Evolutionary conservation across 2,888 invertebrate species (phyloP).

Genomic region (Coremacera marginata): DNA sequence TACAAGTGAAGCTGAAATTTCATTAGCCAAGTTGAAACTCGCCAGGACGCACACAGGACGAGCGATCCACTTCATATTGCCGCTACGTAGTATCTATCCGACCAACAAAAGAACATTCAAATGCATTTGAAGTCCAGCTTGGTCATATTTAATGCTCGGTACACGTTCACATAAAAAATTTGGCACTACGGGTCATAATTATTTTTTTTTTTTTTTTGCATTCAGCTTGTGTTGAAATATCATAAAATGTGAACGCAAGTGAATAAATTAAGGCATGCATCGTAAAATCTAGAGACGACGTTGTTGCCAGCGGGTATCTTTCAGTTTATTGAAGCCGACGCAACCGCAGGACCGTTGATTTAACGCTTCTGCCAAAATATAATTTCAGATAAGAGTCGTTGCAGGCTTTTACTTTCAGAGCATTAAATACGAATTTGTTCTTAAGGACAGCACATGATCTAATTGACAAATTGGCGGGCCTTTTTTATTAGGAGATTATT

Average conservation of each 20-base stretch:
- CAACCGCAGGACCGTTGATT: no score
- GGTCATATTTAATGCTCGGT: background rate
- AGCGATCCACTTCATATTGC: no score
- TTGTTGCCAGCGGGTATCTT: no score
- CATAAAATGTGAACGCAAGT: slow-evolving; percentile 13
- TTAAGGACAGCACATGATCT: no score
- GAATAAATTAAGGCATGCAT: slow-evolving; percentile 21
- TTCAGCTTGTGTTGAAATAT: slow-evolving; percentile 1
- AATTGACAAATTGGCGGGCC: no score
- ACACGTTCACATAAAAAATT: background rate
- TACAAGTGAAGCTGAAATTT: slow-evolving; percentile 20
- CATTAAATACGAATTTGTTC: no score
- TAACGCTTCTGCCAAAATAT: no score
- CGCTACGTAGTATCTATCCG: background rate
- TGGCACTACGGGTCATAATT: background rate
- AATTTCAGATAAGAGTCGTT: no score
- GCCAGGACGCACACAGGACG: background rate
- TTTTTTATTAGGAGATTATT: no score
- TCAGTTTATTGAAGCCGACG: no score
- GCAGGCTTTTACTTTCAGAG: no score
- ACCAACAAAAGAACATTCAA: background rate
- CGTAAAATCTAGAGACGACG: background rate
- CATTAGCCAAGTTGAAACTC: background rate
- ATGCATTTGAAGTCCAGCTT: background rate
- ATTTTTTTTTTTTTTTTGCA: background rate